Evolutionary conservation across 2,888 invertebrate species (phyloP).

Genomic region (Helleia helle): DNA sequence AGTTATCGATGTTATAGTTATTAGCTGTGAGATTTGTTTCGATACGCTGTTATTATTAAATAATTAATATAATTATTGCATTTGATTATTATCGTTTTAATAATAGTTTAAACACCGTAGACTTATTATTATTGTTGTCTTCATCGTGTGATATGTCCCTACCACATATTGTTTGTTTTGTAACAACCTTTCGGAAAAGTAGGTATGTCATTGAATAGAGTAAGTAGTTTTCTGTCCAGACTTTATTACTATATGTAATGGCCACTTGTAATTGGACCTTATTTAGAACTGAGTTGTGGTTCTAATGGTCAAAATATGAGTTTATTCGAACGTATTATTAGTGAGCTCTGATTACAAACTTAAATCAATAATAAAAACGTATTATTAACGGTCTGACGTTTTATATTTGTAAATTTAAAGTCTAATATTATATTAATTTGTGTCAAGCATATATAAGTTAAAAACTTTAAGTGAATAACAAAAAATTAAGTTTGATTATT

Average conservation of each 20-base stretch:
- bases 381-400: not conserved
- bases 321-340: too few relatives aligned
- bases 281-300: too few relatives aligned
- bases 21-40: slow-evolving; percentile 4
- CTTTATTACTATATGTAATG: too few relatives aligned
- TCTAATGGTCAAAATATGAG: too few relatives aligned
- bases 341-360: too few relatives aligned
- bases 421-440: not conserved
- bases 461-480: not conserved
- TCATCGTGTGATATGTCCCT: not conserved
- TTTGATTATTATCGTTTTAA: slow-evolving; percentile 6
- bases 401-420: not conserved
- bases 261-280: too few relatives aligned
- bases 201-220: too few relatives aligned
- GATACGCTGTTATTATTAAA: slow-evolving; percentile 2
- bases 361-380: too few relatives aligned
- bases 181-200: too few relatives aligned
- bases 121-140: not conserved
- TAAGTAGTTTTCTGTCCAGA: too few relatives aligned
- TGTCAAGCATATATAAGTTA: not conserved
- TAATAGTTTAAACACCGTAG: not conserved
- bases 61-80: not conserved
- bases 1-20: not conserved
- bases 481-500: not conserved
- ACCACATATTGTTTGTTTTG: not conserved